Base-by-base conservation (phyloP, 2,888 invertebrate species). In the Bedellia somnulentella region DNA sequence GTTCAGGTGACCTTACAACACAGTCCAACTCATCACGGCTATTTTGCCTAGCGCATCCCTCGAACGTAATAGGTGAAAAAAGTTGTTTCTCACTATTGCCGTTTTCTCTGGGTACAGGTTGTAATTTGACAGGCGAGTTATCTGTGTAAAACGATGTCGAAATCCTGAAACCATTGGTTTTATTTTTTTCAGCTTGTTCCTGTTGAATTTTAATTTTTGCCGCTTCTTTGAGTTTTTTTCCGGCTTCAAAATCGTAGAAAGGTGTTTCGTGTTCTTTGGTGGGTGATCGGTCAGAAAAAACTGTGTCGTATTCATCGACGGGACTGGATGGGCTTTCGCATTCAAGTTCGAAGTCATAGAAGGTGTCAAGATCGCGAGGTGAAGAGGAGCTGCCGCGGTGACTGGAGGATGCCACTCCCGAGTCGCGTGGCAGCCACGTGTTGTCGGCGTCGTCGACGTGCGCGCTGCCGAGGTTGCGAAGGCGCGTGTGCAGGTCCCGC, bases 251-350 rank as follows among this genome's bases (percentile, higher is more conserved):
- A 41, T 78, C 78, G 43, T 75, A 75, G 43, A 77, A 80, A 35
- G 77, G 68, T 34, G 78, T 66, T 52, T 82, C 82, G 39, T 64
- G 63, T 42, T 80, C 79, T 8, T 67, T 78, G 33, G 60, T 63
- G 26, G 75, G 68, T 24, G 75, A 66, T 41, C 64, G 78, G 40
- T 78, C 75, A 34, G 79, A 56, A 49, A 81, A 82, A 29, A 76
- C 58, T 39, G 78, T 70, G 5, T 66, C 68, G 21, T 54, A 53
- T 30, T 78, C 79, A 38, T 86, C 86, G 28, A 79, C 80, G 1
- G 87, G 87, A 42, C 87, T 87, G 29, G 81, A 82, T 0, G 87
- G 84, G 36, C 83, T 84, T 38, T 84, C 85, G 33, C 81, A 70
- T 41, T 82, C 81, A 42, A 82, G 67, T 44, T 81, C 82, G 42